Conservation (phyloP, 2,113 vertebrate species). For the Agapornis roseicollis region DNA sequence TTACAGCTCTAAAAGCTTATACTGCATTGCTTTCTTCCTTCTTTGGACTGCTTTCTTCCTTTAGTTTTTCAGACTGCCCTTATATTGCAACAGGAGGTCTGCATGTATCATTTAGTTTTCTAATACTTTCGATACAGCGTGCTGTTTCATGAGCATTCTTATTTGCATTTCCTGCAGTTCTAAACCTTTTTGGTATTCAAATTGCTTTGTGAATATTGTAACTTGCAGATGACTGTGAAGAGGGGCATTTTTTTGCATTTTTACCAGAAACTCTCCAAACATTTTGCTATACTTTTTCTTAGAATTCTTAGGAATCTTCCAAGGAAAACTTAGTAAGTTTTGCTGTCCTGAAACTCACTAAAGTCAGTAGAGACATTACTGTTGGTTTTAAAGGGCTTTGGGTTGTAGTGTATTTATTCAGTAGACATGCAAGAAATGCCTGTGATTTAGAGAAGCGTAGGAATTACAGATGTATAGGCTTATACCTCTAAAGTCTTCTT, state of each 20-base stretch:
- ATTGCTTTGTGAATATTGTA: neutral
- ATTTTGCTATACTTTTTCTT: neutral
- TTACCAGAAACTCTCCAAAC: neutral
- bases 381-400: neutral
- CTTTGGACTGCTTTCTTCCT: neutral
- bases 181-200: neutral
- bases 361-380: neutral
- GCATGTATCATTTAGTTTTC: neutral
- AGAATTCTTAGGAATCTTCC: neutral
- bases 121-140: neutral
- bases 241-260: neutral
- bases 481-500: neutral
- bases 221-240: neutral
- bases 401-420: neutral
- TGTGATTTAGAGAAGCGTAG: neutral
- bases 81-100: neutral
- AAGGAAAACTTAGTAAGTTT: neutral
- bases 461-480: neutral
- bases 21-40: neutral
- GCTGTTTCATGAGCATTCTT: neutral
- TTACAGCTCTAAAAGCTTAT: neutral
- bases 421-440: neutral
- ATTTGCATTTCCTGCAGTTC: neutral
- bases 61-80: neutral
- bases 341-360: neutral